These are phyloP conservation scores for Addax nasomaculatus DNA, from an alignment of 2,113 vertebrate species.

Conservation along the genomic window DNA sequence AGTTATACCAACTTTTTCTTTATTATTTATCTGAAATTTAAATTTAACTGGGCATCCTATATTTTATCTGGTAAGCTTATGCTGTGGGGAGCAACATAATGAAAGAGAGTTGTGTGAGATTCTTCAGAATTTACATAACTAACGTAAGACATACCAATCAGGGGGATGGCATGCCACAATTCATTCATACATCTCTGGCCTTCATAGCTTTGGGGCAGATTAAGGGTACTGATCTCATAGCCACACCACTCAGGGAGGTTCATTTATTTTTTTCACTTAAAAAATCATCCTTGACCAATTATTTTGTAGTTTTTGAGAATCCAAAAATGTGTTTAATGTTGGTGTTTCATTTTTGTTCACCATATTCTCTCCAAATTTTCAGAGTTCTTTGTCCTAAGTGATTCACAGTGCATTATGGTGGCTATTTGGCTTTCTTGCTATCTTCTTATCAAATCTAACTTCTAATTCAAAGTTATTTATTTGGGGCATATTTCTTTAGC, in stretches of 20 bases:
- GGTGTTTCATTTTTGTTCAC: constrained; percentile 21
- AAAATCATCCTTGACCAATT: constrained; percentile 46
- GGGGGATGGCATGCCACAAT: not conserved
- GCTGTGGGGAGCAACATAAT: not conserved
- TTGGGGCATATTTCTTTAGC: not conserved
- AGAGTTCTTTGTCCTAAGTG: not conserved
- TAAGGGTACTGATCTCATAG: constrained; percentile 1
- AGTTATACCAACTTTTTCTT: constrained; percentile 15
- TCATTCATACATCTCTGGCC: not conserved
- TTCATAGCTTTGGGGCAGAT: not conserved
- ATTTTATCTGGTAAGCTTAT: constrained; percentile 26
- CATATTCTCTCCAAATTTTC: not conserved
- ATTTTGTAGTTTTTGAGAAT: constrained; percentile 49
- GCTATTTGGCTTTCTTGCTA: not conserved
- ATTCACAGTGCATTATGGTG: not conserved
- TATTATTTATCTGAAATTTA: constrained; percentile 40
- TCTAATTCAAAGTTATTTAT: not conserved
- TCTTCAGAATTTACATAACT: constrained; percentile 28
- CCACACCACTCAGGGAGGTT: not conserved
- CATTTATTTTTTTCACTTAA: not conserved
- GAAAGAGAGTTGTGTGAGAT: not conserved
- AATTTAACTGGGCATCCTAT: constrained; percentile 17
- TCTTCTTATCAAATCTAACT: not conserved
- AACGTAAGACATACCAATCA: not conserved
- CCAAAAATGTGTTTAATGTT: constrained; percentile 45